Base-by-base conservation (phyloP, 2,797 vertebrate genomes). In the Tenualosa thibaudeaui region DNA sequence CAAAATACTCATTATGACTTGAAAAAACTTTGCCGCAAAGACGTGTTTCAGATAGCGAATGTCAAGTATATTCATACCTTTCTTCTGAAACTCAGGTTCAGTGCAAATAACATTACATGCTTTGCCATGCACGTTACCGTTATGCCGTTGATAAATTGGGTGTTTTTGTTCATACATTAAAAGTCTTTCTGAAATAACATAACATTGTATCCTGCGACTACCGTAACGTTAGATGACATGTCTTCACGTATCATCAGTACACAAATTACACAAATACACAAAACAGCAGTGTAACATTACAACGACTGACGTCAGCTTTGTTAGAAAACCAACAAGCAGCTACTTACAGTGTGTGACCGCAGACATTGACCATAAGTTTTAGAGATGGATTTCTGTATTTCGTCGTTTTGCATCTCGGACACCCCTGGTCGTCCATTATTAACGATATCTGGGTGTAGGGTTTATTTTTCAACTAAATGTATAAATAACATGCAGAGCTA, bases 351-450 rank as follows among this genome's bases (percentile, higher is more conserved):
- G 98, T 99, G 93, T 99, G 98, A 1, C 98, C 98, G 92, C 98
- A 99, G 86, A 99, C 97, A 84, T 99, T 99, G 91, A 99, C 98
- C 98, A 99, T 98, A 93, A 99, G 93, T 93, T 98, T 99, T 90
- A 99, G 89, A 1, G 97, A 98, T 0, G 98, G 98, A 78, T 99
- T 99, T 88, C 98, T 96, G 93, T 99, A 99, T 81, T 99, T 99
- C 84, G 98, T 99, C 78, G 98, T 99, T 93, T 99, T 99, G 90
- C 98, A 99, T 58, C 98, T 94, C 84, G 98, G 98, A 60, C 98
- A 99, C 7, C 97, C 96, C 90, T 97, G 96, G 84, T 99, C 98
- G 83, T 99, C 97, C 98, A 99, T 99, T 85, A 87, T 88, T 90
- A 84, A 8, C 17, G 37, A 43, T 78, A 22, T 78, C 0, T 46